A percentile compares a stretch with the other conserved stretches of the same genome.
phyloP scores from a whole-genome alignment of 2,113 vertebrate genomes.

The Arvicanthis niloticus region DNA sequence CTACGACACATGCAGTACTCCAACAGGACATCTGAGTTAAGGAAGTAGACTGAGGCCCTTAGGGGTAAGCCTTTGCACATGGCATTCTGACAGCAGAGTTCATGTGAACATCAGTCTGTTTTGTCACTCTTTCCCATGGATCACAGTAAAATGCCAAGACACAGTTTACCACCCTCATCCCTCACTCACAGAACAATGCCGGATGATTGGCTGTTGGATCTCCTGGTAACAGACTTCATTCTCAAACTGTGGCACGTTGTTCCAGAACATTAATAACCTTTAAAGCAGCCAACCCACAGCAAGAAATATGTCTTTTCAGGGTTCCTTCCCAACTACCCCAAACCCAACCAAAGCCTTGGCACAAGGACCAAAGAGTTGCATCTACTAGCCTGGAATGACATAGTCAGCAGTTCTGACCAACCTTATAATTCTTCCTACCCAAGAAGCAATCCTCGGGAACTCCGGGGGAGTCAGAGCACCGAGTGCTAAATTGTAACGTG shows the following conservation, averaged over 20 bases:
- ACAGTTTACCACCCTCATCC: background rate
- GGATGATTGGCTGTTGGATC: background rate
- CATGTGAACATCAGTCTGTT: background rate
- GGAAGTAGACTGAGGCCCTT: background rate
- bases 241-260: background rate
- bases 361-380: background rate
- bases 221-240: background rate
- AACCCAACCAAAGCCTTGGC: constrained; percentile 13
- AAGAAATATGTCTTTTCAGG: constrained; percentile 5
- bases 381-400: constrained; percentile 29
- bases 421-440: constrained; percentile 18
- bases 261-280: constrained; percentile 16
- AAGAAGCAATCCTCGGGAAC: constrained; percentile 3
- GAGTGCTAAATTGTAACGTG: constrained; percentile 58
- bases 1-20: background rate
- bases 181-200: background rate
- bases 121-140: background rate
- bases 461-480: constrained; percentile 17
- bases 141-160: background rate
- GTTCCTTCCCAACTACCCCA: background rate
- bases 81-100: background rate
- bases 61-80: background rate
- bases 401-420: constrained; percentile 67
- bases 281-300: background rate
- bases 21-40: background rate